These are phyloP conservation scores for Bryconaethiops microstoma DNA, from an alignment of 2,797 vertebrate species.

Conservation along the genomic window DNA sequence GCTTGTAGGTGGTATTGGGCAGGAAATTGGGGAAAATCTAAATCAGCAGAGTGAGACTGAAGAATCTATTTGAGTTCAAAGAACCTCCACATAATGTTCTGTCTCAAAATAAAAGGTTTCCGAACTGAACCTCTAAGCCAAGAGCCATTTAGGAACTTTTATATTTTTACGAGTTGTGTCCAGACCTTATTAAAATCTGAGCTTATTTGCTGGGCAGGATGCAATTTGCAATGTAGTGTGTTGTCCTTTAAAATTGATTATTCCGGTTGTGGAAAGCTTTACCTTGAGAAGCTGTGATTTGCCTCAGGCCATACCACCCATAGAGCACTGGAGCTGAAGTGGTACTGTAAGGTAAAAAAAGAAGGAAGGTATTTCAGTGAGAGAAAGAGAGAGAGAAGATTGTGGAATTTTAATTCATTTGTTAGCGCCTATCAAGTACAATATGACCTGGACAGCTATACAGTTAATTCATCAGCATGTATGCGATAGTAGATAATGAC, in stretches of 20 bases:
- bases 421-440: conserved; percentile 37
- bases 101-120: too few species aligned
- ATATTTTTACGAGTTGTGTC: not conserved
- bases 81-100: too few species aligned
- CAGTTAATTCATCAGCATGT: conserved; percentile 42
- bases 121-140: not conserved
- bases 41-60: too few species aligned
- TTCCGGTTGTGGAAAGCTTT: conserved; percentile 24
- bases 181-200: not conserved
- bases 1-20: too few species aligned
- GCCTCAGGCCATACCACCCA: conserved; percentile 2
- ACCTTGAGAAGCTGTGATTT: conserved; percentile 21
- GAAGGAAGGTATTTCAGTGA: conserved; percentile 33
- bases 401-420: conserved; percentile 51
- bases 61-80: too few species aligned
- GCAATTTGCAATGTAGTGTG: not conserved
- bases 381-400: conserved; percentile 12
- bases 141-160: not conserved
- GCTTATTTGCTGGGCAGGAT: not conserved
- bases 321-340: conserved; percentile 62
- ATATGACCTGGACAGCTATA: conserved; percentile 27
- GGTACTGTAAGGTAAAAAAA: conserved; percentile 59
- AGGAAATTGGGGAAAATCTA: too few species aligned
- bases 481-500: conserved; percentile 29
- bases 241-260: conserved; percentile 23